Percentiles rank a stretch among this genome's conserved stretches.
These are phyloP conservation scores for Alligator mississippiensis DNA, from an alignment of 2,113 vertebrate species.

Conservation along the genomic window DNA sequence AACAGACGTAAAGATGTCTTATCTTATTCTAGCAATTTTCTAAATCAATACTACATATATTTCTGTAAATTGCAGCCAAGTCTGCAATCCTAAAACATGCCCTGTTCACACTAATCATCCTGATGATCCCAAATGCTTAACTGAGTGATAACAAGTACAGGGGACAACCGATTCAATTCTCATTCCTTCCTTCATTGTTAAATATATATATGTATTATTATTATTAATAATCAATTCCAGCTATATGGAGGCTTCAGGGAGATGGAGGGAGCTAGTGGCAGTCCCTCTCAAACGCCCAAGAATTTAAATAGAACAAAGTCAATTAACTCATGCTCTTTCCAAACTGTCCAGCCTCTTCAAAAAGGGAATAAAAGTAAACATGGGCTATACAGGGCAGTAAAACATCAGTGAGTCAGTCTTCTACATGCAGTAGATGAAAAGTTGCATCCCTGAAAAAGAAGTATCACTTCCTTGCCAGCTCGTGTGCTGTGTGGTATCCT, in stretches of 20 bases:
- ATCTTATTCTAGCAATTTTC: neutral
- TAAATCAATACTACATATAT: neutral
- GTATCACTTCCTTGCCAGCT: neutral
- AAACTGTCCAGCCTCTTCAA: neutral
- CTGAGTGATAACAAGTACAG: neutral
- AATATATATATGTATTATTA: too few relatives aligned
- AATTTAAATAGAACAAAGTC: neutral
- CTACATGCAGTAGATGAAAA: neutral
- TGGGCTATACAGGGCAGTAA: neutral
- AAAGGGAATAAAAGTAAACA: neutral
- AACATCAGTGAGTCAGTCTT: accelerated
- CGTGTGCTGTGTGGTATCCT: accelerated
- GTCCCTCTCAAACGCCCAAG: neutral
- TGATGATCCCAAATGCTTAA: neutral
- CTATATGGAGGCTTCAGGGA: neutral
- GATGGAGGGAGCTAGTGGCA: neutral
- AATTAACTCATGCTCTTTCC: neutral
- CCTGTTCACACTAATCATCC: neutral
- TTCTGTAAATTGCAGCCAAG: neutral
- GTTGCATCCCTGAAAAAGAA: neutral
- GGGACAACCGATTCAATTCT: neutral
- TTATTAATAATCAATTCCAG: neutral
- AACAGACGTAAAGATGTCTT: neutral
- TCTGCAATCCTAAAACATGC: neutral
- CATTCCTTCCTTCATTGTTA: neutral